Conservation (phyloP, 2,797 vertebrate genomes). For the Clarias pachynema region DNA sequence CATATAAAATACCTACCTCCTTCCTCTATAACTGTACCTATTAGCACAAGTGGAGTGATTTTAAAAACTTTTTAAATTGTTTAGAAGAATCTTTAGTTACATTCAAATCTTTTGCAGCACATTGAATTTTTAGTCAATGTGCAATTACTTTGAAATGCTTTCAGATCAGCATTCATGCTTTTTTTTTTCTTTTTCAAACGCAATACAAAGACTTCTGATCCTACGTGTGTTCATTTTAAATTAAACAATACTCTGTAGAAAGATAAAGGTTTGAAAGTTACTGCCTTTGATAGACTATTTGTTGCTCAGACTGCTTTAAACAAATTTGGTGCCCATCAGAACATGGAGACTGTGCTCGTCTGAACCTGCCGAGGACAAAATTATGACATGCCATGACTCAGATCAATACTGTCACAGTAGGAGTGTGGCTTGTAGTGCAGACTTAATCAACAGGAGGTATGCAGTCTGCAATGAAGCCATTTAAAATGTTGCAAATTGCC, state of each 20-base stretch:
- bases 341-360: background rate
- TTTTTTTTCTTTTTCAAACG: slow-evolving; percentile 7
- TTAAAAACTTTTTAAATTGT: background rate
- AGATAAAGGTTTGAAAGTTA: background rate
- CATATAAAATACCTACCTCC: background rate
- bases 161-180: slow-evolving; percentile 13
- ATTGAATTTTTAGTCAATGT: slow-evolving; percentile 19
- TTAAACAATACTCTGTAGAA: slow-evolving; percentile 4
- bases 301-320: background rate
- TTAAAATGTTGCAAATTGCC: background rate
- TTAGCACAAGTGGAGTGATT: background rate
- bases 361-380: background rate
- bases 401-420: slow-evolving; percentile 1
- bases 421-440: background rate
- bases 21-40: background rate
- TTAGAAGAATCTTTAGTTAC: background rate
- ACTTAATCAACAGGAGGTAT: slow-evolving; percentile 1
- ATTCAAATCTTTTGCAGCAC: background rate
- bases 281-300: slow-evolving; percentile 10
- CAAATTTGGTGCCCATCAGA: background rate
- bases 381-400: background rate
- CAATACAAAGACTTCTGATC: slow-evolving; percentile 12
- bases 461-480: background rate
- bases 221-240: slow-evolving; percentile 9
- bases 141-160: slow-evolving; percentile 29